These are phyloP conservation scores for Toxotes chatareus DNA, from an alignment of 2,113 vertebrate genomes.

Conservation along the genomic window DNA sequence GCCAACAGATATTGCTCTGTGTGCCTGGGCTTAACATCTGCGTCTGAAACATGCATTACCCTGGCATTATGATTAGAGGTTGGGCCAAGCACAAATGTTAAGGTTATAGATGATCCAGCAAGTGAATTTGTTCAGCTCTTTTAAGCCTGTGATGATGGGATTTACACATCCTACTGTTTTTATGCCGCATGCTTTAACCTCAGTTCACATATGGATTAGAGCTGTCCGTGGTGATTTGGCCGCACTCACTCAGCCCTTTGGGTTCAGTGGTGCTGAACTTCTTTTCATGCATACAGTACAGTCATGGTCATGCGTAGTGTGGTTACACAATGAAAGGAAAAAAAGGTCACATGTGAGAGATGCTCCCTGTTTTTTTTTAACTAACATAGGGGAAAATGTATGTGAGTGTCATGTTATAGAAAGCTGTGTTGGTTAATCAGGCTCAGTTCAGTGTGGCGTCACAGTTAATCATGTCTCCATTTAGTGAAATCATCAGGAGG, in stretches of 20 bases:
- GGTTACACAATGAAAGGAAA: constrained; percentile 1
- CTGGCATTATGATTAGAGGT: constrained; percentile 16
- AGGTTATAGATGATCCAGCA: constrained; percentile 17
- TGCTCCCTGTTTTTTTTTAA: neutral
- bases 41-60: constrained; percentile 9
- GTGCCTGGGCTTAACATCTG: constrained; percentile 13
- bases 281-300: neutral
- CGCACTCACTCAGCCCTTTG: neutral
- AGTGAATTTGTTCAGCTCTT: constrained; percentile 36
- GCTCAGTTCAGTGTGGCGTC: constrained; percentile 1
- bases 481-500: neutral
- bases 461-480: constrained; percentile 19
- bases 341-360: neutral
- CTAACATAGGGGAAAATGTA: neutral
- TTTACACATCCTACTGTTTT: constrained; percentile 46
- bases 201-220: constrained; percentile 25
- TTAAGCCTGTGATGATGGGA: constrained; percentile 36
- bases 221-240: constrained; percentile 27
- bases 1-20: constrained; percentile 24
- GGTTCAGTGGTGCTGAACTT: constrained; percentile 1
- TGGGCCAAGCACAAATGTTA: constrained; percentile 27
- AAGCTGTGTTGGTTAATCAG: constrained; percentile 21
- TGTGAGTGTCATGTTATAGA: neutral
- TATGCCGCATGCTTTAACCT: constrained; percentile 22
- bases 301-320: neutral